These are phyloP conservation scores for Metallyticus violacea DNA, from an alignment of 2,888 invertebrate species.

Conservation along the genomic window DNA sequence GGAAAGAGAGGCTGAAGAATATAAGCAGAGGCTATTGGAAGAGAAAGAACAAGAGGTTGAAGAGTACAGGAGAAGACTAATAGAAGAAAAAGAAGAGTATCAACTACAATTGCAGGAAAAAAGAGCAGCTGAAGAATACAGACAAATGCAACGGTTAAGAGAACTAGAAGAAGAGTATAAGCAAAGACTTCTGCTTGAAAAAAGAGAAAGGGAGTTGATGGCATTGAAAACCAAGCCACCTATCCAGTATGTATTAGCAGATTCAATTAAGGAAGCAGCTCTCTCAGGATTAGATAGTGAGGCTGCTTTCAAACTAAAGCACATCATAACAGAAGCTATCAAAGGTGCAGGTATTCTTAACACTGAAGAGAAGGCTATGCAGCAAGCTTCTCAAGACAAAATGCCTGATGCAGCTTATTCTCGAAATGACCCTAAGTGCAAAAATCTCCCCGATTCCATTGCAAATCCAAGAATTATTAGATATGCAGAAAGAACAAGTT, in stretches of 20 bases:
- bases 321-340: conserved; percentile 1
- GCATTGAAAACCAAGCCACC: neutral
- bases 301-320: neutral
- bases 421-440: neutral
- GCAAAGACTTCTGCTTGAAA: too few relatives aligned
- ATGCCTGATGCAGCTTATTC: neutral
- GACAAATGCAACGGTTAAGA: neutral
- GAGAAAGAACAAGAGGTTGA: neutral
- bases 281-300: neutral
- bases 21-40: neutral
- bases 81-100: neutral
- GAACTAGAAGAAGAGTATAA: neutral
- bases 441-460: neutral
- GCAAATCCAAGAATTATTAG: neutral
- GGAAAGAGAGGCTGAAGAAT: neutral
- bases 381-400: neutral
- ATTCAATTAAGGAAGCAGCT: neutral
- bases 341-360: neutral
- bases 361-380: neutral
- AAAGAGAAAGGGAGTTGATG: neutral
- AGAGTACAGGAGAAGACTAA: neutral
- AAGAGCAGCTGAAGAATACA: neutral
- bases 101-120: too few relatives aligned
- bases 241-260: neutral
- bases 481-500: too few relatives aligned